Conservation (phyloP, 92 coral and sea anemone species). For the Parazoanthus swiftii region DNA sequence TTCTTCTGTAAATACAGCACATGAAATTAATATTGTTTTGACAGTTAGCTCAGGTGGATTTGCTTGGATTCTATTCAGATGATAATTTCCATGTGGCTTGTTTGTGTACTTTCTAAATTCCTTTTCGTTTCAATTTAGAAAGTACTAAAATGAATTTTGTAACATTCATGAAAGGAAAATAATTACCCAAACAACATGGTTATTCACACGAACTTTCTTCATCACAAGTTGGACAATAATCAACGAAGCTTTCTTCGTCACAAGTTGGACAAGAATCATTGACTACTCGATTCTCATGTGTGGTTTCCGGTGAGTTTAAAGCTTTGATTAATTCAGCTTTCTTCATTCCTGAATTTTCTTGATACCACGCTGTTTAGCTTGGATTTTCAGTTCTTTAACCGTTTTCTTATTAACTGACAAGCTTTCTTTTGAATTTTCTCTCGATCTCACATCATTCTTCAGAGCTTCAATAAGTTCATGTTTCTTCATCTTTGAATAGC, state of each 20-base stretch:
- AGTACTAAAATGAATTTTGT: slow-evolving; percentile 5
- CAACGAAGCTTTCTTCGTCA: not conserved
- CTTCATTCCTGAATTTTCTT: slow-evolving; percentile 3
- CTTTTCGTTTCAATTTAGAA: slow-evolving; percentile 3
- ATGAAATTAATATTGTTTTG: not conserved
- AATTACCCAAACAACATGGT: slow-evolving; percentile 7
- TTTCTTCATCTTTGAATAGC: not conserved
- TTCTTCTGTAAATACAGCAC: not conserved
- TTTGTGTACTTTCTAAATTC: not conserved
- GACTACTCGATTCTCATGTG: slow-evolving; percentile 5
- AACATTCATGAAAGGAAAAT: slow-evolving; percentile 5
- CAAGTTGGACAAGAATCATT: not conserved
- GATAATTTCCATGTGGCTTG: slow-evolving; percentile 1
- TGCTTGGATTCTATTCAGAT: not conserved
- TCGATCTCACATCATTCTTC: not conserved
- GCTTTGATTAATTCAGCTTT: not conserved
- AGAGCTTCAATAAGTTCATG: not conserved
- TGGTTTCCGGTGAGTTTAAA: slow-evolving; percentile 8
- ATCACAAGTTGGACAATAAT: not conserved
- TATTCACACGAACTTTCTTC: slow-evolving; percentile 2
- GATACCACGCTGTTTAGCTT: slow-evolving; percentile 7
- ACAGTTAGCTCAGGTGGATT: not conserved
- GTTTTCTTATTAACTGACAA: slow-evolving; percentile 2
- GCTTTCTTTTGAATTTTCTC: not conserved
- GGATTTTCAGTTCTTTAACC: slow-evolving; percentile 4